Evolutionary conservation across 2,888 invertebrate genomes (phyloP).

Genomic region (Hemaris fuciformis): DNA sequence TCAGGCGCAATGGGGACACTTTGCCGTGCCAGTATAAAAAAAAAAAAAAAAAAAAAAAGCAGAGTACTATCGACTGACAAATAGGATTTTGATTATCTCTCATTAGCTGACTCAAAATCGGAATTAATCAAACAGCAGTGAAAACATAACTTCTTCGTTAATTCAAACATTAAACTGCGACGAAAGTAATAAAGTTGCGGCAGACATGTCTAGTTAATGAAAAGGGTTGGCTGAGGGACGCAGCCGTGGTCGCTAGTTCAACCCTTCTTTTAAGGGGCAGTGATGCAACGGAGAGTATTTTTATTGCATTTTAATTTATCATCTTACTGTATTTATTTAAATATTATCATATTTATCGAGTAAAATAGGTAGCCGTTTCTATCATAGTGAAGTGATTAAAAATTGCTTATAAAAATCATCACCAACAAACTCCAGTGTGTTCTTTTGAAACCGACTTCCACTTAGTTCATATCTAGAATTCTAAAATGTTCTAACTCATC

Average conservation of each 20-base stretch:
- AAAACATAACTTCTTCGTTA: conserved; percentile 5
- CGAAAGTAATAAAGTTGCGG: conserved; percentile 7
- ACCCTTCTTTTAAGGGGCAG: neutral
- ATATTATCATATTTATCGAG: neutral
- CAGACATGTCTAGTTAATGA: conserved; percentile 10
- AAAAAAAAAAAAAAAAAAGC: too few relatives aligned
- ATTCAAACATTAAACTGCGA: conserved; percentile 1
- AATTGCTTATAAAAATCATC: too few relatives aligned
- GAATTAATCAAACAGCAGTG: conserved; percentile 16
- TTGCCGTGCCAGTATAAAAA: too few relatives aligned
- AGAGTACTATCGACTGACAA: too few relatives aligned
- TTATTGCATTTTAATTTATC: neutral
- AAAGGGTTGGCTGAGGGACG: conserved; percentile 6
- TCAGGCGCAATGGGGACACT: too few relatives aligned
- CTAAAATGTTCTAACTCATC: too few relatives aligned
- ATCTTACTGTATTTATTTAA: neutral
- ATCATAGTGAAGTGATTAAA: too few relatives aligned
- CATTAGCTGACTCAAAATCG: too few relatives aligned
- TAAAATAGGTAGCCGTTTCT: neutral
- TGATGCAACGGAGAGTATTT: neutral
- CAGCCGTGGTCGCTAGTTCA: neutral
- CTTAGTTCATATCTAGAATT: too few relatives aligned
- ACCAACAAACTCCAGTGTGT: too few relatives aligned
- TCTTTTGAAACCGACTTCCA: too few relatives aligned
- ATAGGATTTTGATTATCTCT: too few relatives aligned